Evolutionary conservation across 2,797 vertebrate species (phyloP).

Genomic region (Parambassis ranga): DNA sequence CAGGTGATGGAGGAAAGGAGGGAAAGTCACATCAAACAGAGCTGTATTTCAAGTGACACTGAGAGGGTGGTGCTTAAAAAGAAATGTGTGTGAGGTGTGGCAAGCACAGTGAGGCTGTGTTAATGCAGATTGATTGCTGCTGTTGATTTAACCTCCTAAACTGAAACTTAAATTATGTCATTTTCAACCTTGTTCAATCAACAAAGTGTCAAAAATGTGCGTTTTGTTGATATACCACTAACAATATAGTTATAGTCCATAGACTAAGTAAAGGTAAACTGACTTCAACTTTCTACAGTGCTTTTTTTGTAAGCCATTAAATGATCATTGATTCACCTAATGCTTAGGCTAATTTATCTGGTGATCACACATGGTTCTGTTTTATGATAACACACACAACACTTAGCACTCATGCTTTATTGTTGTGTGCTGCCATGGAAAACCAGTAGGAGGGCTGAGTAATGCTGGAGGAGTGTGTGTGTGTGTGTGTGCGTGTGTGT

Average conservation of each 20-base stretch:
- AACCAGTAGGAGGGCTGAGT: constrained; percentile 62
- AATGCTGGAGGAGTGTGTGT: constrained; percentile 36
- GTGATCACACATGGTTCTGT: constrained; percentile 9
- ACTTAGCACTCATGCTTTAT: constrained; percentile 42
- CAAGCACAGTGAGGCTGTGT: no score
- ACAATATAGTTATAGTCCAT: no score
- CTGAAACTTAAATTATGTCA: no score
- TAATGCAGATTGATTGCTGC: no score
- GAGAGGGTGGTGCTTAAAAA: neutral
- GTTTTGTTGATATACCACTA: no score
- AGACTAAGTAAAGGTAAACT: no score
- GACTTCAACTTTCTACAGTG: no score
- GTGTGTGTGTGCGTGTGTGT: constrained; percentile 4
- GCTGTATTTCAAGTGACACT: neutral
- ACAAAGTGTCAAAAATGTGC: no score
- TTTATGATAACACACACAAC: constrained; percentile 11
- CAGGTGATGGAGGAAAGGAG: neutral
- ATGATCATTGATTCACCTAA: constrained; percentile 8
- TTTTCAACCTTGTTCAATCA: no score
- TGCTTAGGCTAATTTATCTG: constrained; percentile 3
- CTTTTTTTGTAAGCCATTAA: neutral
- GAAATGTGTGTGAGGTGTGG: neutral
- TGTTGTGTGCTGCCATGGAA: constrained; percentile 62
- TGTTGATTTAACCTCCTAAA: no score
- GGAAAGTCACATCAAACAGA: neutral